Conservation (phyloP, 2,113 vertebrate species). For the Phoenicopterus ruber region DNA sequence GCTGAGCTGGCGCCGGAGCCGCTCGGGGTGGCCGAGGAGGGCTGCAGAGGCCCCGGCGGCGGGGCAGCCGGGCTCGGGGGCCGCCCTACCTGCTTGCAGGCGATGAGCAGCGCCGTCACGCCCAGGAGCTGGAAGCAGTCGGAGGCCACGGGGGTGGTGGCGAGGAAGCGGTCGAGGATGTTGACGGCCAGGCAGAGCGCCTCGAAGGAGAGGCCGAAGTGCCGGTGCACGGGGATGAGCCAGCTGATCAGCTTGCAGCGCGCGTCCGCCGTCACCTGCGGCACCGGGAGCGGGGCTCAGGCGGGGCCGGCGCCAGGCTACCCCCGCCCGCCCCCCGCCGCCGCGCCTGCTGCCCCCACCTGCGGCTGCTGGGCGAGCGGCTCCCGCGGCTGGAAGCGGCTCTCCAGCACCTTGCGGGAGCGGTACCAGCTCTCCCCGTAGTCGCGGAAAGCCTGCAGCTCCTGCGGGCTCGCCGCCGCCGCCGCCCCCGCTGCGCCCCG, state of each 20-base stretch:
- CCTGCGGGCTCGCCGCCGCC: background rate
- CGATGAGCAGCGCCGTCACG: slow-evolving; percentile 86
- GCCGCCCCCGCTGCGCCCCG: too few species aligned
- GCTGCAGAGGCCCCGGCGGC: background rate
- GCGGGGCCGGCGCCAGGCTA: too few species aligned
- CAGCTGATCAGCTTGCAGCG: slow-evolving; percentile 92
- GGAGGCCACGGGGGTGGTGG: slow-evolving; percentile 84
- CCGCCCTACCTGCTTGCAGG: slow-evolving; percentile 86
- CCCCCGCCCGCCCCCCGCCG: background rate
- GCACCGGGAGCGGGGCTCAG: background rate
- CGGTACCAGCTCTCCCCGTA: slow-evolving; percentile 86
- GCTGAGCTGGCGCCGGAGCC: too few species aligned
- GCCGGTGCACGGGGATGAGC: slow-evolving; percentile 86
- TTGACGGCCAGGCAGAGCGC: slow-evolving; percentile 88
- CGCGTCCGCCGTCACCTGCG: slow-evolving; percentile 84
- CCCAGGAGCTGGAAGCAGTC: slow-evolving; percentile 97
- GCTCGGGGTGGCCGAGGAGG: background rate
- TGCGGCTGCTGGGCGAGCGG: slow-evolving; percentile 86
- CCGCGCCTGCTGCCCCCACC: slow-evolving; percentile 57
- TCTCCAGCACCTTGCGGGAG: slow-evolving; percentile 80
- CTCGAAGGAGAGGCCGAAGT: slow-evolving; percentile 87
- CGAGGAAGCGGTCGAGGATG: slow-evolving; percentile 89
- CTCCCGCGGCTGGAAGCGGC: slow-evolving; percentile 76
- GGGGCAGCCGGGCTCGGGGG: background rate
- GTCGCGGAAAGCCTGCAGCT: slow-evolving; percentile 76